Base-by-base conservation (phyloP, 2,113 vertebrate genomes). In the Apistogramma diplotaenia region DNA sequence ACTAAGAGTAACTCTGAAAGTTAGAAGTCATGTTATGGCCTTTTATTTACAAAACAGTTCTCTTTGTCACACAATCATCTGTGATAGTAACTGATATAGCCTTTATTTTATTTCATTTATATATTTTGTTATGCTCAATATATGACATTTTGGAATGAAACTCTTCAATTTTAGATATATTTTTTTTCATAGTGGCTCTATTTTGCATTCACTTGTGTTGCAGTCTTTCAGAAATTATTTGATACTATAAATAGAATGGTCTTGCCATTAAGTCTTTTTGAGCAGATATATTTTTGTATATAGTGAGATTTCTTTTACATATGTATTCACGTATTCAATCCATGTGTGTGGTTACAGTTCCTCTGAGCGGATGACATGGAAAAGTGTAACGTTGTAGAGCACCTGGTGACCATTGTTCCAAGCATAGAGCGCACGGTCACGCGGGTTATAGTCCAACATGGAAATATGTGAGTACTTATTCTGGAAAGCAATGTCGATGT, bases 361-460 rank as follows among this genome's bases (percentile, higher is more conserved):
- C 0, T 99, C 97, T 0, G 98, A 98, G 82, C 97, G 95, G 92
- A 99, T 97, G 70, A 99, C 96, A 4, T 99, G 98, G 95, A 99
- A 99, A 87, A 99, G 96, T 25, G 98, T 99, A 90, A 99, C 97
- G 0, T 99, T 99, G 93, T 99, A 99, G 8, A 99, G 97, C 59
- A 98, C 95, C 85, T 99, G 98, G 87, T 99, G 97, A 61, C 98
- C 98, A 54, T 99, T 99, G 95, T 99, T 99, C 98, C 98, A 99
- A 65, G 98, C 98, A 0, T 99, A 99, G 27, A 99, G 97, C 5
- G 97, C 97, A 1, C 98, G 95, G 93, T 99, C 98, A 82, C 96
- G 97, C 57, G 98, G 98, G 94, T 99, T 99, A 94, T 99, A 99
- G 94, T 99, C 98, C 95, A 99, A 89, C 98, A 99, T 99, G 92